phyloP scores from a whole-genome alignment of 2,888 invertebrate species.

The Morpho helenor region DNA sequence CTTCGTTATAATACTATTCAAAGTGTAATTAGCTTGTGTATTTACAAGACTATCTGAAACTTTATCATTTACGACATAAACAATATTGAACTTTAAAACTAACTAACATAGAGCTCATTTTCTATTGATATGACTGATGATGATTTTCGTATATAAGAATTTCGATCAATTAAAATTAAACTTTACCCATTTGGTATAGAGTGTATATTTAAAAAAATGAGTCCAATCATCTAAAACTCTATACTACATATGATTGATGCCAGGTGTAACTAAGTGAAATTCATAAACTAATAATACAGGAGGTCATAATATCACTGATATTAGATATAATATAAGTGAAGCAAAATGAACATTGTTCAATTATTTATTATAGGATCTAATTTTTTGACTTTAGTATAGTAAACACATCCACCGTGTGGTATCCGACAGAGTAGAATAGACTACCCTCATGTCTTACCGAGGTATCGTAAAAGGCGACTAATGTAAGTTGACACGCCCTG shows the following conservation, averaged over 20 bases:
- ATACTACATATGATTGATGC: constrained; percentile 9
- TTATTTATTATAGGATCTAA: no score
- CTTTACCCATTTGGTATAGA: neutral
- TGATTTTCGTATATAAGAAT: neutral
- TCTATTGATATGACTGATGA: no score
- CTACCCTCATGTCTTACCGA: no score
- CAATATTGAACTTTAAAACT: neutral
- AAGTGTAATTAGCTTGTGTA: constrained; percentile 14
- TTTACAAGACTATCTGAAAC: constrained; percentile 9
- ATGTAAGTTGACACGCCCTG: no score
- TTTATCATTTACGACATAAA: neutral
- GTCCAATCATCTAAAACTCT: neutral
- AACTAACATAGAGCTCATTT: neutral
- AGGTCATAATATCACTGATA: neutral
- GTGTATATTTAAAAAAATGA: neutral
- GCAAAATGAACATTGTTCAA: no score
- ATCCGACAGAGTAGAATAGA: no score
- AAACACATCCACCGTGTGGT: no score
- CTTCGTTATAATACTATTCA: constrained; percentile 11
- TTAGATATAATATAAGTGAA: no score
- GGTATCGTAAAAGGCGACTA: no score
- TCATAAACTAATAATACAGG: constrained; percentile 10
- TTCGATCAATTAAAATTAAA: neutral
- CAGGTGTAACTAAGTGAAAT: constrained; percentile 5
- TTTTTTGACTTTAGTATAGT: no score